phyloP scores from a whole-genome alignment of 2,888 invertebrate genomes.

The Thymelicus sylvestris region DNA sequence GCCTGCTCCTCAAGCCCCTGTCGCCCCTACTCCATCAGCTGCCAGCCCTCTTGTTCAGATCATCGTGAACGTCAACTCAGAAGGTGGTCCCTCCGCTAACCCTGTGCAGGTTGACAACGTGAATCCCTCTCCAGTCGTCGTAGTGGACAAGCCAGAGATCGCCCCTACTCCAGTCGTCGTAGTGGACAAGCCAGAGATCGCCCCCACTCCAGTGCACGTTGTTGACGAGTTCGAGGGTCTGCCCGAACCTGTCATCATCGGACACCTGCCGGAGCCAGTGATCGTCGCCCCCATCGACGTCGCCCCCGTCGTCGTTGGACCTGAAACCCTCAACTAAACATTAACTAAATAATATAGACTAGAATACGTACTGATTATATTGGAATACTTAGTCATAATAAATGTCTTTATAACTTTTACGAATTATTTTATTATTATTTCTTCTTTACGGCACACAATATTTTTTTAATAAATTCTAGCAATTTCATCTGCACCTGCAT shows the following conservation, averaged over 20 bases:
- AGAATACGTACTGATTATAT: too few species aligned
- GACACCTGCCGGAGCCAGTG: background rate
- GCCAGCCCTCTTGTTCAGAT: too few species aligned
- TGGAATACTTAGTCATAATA: too few species aligned
- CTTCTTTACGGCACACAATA: too few species aligned
- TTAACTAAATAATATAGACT: too few species aligned
- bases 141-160: constrained; percentile 12
- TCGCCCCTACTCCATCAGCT: too few species aligned
- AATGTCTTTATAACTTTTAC: too few species aligned
- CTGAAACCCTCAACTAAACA: constrained; percentile 40
- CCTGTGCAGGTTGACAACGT: background rate
- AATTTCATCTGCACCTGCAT: too few species aligned
- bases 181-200: constrained; percentile 17
- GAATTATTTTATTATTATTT: too few species aligned
- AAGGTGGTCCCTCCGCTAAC: background rate
- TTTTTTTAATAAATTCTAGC: too few species aligned
- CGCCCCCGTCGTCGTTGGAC: constrained; percentile 36
- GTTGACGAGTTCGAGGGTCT: constrained; percentile 31
- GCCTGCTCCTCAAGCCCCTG: constrained; percentile 8
- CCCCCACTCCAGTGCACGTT: constrained; percentile 39
- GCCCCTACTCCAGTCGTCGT: constrained; percentile 39
- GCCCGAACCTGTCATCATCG: constrained; percentile 29
- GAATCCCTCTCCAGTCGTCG: constrained; percentile 32
- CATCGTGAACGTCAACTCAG: constrained; percentile 28
- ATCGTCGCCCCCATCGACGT: constrained; percentile 40